A percentile compares a stretch with the other conserved stretches of the same genome.
phyloP scores from a whole-genome alignment of 2,888 invertebrate species.

The Eristalinus sepulchralis region DNA sequence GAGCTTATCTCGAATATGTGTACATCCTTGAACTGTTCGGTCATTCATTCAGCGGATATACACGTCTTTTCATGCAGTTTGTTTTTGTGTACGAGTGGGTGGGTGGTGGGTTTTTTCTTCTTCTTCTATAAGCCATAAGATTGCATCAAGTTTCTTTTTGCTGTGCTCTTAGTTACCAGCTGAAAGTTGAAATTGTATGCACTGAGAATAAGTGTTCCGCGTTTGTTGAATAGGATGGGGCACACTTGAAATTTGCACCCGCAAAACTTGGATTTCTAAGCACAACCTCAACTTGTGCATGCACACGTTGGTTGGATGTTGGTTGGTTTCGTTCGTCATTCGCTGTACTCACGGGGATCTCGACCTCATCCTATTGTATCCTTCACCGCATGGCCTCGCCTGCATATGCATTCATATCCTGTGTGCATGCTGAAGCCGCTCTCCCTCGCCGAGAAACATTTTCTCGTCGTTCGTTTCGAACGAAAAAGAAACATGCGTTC shows the following conservation, averaged over 20 bases:
- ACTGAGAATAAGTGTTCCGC: background rate
- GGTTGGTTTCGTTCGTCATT: constrained; percentile 18
- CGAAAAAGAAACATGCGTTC: background rate
- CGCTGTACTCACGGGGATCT: background rate
- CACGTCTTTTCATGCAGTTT: background rate
- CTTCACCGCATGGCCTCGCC: constrained; percentile 9
- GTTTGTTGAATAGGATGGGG: background rate
- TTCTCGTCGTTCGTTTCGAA: no score
- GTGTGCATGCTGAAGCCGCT: background rate
- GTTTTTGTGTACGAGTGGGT: background rate
- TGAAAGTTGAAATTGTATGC: constrained; percentile 12
- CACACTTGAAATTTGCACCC: constrained; percentile 21
- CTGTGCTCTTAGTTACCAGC: constrained; percentile 7
- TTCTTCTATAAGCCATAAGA: background rate
- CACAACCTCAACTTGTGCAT: constrained; percentile 9
- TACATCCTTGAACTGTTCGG: background rate
- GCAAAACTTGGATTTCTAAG: background rate
- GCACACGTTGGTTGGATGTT: constrained; percentile 5
- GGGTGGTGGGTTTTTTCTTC: background rate
- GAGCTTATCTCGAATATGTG: background rate
- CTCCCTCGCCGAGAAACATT: constrained; percentile 2
- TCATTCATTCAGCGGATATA: background rate
- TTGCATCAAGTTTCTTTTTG: constrained; percentile 14
- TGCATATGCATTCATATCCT: background rate
- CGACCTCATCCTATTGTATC: constrained; percentile 1